A percentile compares a stretch with the other conserved stretches of the same genome.
These are phyloP conservation scores for Drosophila nr. fundita DNA, from an alignment of 2,888 invertebrate genomes.

Conservation along the genomic window DNA sequence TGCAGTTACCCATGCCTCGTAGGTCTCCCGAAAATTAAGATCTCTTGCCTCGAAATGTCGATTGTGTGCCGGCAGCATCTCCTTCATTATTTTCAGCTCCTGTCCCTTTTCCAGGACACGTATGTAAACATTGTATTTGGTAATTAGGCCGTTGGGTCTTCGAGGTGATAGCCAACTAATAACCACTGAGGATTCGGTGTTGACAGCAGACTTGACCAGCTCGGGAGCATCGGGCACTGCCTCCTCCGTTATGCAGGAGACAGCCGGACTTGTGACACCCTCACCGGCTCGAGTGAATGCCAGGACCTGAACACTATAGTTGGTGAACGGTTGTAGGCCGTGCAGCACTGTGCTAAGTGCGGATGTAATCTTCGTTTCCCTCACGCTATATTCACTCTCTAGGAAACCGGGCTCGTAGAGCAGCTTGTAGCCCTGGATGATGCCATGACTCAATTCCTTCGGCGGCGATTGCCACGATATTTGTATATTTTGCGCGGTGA, in stretches of 20 bases:
- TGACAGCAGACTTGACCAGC: slow-evolving; percentile 87
- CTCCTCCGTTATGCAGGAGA: slow-evolving; percentile 87
- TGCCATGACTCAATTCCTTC: slow-evolving; percentile 88
- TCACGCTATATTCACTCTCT: slow-evolving; percentile 81
- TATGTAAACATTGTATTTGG: slow-evolving; percentile 88
- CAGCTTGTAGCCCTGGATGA: slow-evolving; percentile 91
- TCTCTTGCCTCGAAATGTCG: slow-evolving; percentile 86
- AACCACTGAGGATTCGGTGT: slow-evolving; percentile 87
- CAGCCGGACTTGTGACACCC: slow-evolving; percentile 86
- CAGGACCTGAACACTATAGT: slow-evolving; percentile 88
- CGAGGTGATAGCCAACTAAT: slow-evolving; percentile 89
- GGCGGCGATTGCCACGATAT: slow-evolving; percentile 90
- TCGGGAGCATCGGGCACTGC: slow-evolving; percentile 88
- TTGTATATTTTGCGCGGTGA: slow-evolving; percentile 90
- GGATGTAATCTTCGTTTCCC: slow-evolving; percentile 86
- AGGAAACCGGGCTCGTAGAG: slow-evolving; percentile 87
- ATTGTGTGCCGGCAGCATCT: slow-evolving; percentile 85
- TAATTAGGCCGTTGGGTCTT: slow-evolving; percentile 87
- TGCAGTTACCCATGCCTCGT: slow-evolving; percentile 88
- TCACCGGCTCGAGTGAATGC: slow-evolving; percentile 88
- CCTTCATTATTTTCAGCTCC: slow-evolving; percentile 86
- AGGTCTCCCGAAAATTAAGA: slow-evolving; percentile 86
- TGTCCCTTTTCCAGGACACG: slow-evolving; percentile 86
- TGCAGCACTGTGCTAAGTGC: slow-evolving; percentile 86
- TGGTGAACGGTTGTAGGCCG: slow-evolving; percentile 87